Conservation (phyloP, 1,140 invertebrate genomes). For the Lucilia cuprina region DNA sequence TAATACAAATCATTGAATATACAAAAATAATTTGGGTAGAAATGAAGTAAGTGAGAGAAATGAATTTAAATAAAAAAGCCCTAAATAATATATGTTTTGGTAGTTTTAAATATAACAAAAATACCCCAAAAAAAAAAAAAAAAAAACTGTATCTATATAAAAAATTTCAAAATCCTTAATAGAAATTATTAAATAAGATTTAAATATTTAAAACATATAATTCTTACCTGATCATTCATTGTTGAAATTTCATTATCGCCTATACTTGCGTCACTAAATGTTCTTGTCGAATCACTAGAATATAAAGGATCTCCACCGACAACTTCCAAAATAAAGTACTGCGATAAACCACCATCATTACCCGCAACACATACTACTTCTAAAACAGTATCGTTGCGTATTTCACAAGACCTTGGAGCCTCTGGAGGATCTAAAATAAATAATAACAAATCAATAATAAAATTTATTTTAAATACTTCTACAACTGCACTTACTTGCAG, state of each 20-base stretch:
- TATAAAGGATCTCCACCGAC: slow-evolving; percentile 70
- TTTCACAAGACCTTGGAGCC: slow-evolving; percentile 72
- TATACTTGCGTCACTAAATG: slow-evolving; percentile 60
- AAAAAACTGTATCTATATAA: too few species aligned
- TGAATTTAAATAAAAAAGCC: too few species aligned
- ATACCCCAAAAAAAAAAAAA: too few species aligned
- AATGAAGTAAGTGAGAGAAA: too few species aligned
- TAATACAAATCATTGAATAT: too few species aligned
- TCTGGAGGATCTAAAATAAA: slow-evolving; percentile 69
- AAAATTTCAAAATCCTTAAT: too few species aligned
- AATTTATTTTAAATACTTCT: slow-evolving; percentile 34
- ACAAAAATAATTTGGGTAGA: too few species aligned
- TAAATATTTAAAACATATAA: neutral
- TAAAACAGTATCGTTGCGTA: slow-evolving; percentile 72
- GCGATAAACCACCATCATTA: slow-evolving; percentile 80
- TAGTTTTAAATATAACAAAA: too few species aligned
- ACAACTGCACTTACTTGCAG: slow-evolving; percentile 72
- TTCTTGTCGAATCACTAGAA: slow-evolving; percentile 45
- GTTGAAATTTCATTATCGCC: slow-evolving; percentile 69
- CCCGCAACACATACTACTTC: slow-evolving; percentile 80
- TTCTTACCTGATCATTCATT: slow-evolving; percentile 68
- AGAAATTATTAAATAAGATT: too few species aligned
- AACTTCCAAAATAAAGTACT: slow-evolving; percentile 84
- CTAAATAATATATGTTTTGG: too few species aligned
- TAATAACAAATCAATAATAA: neutral